Percentiles rank a stretch among this genome's conserved stretches.
These are phyloP conservation scores for Alosa alosa DNA, from an alignment of 2,113 vertebrate species.

Conservation along the genomic window DNA sequence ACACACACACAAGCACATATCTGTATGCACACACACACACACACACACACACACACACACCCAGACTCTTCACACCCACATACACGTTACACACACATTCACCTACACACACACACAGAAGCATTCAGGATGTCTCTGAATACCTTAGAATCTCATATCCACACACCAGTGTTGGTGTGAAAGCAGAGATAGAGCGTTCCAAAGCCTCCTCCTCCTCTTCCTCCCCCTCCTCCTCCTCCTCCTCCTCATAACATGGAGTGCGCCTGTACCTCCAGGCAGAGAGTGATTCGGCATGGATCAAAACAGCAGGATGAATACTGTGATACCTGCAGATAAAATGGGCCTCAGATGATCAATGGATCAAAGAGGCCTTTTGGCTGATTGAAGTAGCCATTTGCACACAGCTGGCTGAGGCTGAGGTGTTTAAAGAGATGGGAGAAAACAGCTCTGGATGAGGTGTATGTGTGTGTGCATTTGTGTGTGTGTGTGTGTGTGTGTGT, in stretches of 20 bases:
- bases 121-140: not conserved
- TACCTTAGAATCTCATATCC: not conserved
- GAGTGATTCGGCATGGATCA: not conserved
- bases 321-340: slow-evolving; percentile 42
- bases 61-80: not conserved
- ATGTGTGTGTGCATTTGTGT: not conserved
- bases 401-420: slow-evolving; percentile 27
- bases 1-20: not conserved
- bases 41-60: not conserved
- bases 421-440: not conserved
- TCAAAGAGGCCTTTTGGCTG: slow-evolving; percentile 37
- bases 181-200: not conserved
- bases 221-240: not conserved
- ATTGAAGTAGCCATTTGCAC: slow-evolving; percentile 35
- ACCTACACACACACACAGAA: not conserved
- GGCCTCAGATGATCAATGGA: slow-evolving; percentile 30
- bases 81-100: not conserved
- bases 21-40: too few species aligned
- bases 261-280: not conserved
- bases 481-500: not conserved
- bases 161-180: not conserved
- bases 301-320: slow-evolving; percentile 27
- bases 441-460: not conserved
- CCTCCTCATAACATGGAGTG: not conserved
- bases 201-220: not conserved